phyloP scores from a whole-genome alignment of 2,113 vertebrate species.

The Dermatemys mawii region DNA sequence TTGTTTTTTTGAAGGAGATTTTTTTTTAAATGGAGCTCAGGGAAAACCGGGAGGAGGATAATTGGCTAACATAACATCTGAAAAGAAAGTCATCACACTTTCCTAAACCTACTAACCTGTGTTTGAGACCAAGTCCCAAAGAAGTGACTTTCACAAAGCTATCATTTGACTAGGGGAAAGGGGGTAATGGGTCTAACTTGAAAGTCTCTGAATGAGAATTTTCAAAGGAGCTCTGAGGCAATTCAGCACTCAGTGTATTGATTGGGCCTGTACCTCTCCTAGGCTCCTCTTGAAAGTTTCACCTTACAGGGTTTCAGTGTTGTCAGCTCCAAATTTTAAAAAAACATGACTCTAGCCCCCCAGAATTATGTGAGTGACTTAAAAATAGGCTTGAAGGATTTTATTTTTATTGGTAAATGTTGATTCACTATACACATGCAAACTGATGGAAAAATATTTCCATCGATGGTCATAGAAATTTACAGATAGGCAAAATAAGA shows the following conservation, averaged over 20 bases:
- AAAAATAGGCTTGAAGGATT: neutral
- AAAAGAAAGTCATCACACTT: neutral
- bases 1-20: neutral
- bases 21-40: too few species aligned
- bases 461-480: neutral
- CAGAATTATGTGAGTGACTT: neutral
- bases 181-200: accelerated
- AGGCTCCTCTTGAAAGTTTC: neutral
- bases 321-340: accelerated
- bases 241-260: accelerated
- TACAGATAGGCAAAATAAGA: too few species aligned
- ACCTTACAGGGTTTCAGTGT: accelerated
- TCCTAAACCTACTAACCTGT: neutral
- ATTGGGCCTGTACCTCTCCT: neutral
- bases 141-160: neutral
- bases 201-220: neutral
- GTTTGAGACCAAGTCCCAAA: neutral
- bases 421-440: neutral
- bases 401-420: neutral
- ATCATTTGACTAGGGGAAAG: neutral
- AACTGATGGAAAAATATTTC: neutral
- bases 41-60: neutral
- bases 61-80: neutral
- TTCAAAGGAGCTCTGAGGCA: neutral
- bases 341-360: accelerated